These are phyloP conservation scores for Pempheris klunzingeri DNA, from an alignment of 2,797 vertebrate species.

Conservation along the genomic window DNA sequence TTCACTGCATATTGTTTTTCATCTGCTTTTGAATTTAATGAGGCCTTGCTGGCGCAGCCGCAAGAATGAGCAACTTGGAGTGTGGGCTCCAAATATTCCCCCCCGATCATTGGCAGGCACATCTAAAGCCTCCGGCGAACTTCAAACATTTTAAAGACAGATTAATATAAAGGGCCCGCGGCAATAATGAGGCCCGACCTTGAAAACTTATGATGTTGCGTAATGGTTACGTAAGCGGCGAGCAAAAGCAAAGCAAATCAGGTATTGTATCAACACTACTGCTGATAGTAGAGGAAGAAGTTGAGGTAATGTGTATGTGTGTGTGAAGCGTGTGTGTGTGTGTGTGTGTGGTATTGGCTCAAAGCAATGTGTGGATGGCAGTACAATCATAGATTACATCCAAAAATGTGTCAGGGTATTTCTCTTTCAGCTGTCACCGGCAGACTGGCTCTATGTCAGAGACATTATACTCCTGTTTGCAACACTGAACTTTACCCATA, in stretches of 20 bases:
- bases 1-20: slow-evolving; percentile 34
- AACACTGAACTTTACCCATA: slow-evolving; percentile 7
- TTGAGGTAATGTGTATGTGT: slow-evolving; percentile 28
- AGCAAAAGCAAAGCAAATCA: slow-evolving; percentile 54
- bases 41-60: slow-evolving; percentile 53
- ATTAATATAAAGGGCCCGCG: slow-evolving; percentile 66
- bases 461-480: slow-evolving; percentile 3
- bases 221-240: slow-evolving; percentile 69
- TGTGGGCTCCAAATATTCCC: slow-evolving; percentile 43
- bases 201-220: slow-evolving; percentile 55
- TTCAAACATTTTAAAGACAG: slow-evolving; percentile 72
- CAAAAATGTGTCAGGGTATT: slow-evolving; percentile 17
- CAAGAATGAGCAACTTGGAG: slow-evolving; percentile 61
- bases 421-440: slow-evolving; percentile 24
- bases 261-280: slow-evolving; percentile 43
- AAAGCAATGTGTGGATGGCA: not conserved
- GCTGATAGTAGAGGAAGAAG: slow-evolving; percentile 27
- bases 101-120: slow-evolving; percentile 66
- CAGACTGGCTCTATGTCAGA: slow-evolving; percentile 4
- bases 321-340: slow-evolving; percentile 18
- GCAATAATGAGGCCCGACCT: slow-evolving; percentile 69
- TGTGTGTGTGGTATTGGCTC: slow-evolving; percentile 17
- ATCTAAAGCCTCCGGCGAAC: slow-evolving; percentile 62
- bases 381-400: slow-evolving; percentile 4
- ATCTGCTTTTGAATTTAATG: slow-evolving; percentile 62